phyloP scores from a whole-genome alignment of 2,888 invertebrate genomes.

The Phyllotreta cruciferae region DNA sequence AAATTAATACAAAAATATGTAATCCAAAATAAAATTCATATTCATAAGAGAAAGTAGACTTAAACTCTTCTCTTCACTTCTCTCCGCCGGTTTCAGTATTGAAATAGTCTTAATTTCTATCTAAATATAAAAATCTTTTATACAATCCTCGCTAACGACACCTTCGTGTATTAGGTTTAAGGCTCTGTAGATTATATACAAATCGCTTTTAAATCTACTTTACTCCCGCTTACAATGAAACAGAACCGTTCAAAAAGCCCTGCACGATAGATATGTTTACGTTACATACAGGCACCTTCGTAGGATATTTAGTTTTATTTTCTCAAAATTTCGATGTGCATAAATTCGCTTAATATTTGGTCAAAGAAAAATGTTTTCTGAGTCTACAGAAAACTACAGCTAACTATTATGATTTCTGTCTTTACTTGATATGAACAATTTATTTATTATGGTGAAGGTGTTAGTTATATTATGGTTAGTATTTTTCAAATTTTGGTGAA shows the following conservation, averaged over 20 bases:
- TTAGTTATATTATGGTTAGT: too few relatives aligned
- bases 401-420: too few relatives aligned
- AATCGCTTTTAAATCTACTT: too few relatives aligned
- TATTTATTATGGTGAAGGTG: too few relatives aligned
- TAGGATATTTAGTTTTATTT: constrained; percentile 25
- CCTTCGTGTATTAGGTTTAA: too few relatives aligned
- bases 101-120: constrained; percentile 1
- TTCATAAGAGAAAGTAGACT: too few relatives aligned
- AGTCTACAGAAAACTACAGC: background rate
- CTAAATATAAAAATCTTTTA: constrained; percentile 1
- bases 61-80: too few relatives aligned
- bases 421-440: too few relatives aligned
- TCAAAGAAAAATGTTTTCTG: constrained; percentile 29
- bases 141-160: background rate
- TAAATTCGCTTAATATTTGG: constrained; percentile 43
- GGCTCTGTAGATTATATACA: too few relatives aligned
- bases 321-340: constrained; percentile 39
- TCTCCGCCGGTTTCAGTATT: background rate
- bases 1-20: too few relatives aligned
- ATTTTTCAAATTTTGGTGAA: too few relatives aligned
- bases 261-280: constrained; percentile 26
- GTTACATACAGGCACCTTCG: constrained; percentile 39
- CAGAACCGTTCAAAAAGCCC: constrained; percentile 25
- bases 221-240: constrained; percentile 5
- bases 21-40: too few relatives aligned